Evolutionary conservation across 2,113 vertebrate species (phyloP), one percentile per base, ranked within the genome.

Genomic region (Heteronetta atricapilla): DNA sequence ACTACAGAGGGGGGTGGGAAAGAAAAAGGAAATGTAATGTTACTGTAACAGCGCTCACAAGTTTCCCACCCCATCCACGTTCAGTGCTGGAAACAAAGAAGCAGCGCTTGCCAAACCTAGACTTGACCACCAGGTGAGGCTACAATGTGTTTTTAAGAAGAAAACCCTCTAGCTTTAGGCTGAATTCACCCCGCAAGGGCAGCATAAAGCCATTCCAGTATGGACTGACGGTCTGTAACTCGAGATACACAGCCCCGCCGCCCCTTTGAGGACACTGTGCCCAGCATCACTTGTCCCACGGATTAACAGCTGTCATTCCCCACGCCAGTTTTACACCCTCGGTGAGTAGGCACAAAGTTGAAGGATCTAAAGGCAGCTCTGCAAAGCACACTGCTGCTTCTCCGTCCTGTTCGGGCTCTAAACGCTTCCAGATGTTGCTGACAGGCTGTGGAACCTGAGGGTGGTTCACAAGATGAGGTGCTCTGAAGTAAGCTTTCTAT

Each of bases 1-100:
- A 97, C 99, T 99, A 91, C 5, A 74, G 18, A 36, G 33, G 64
- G 79, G 26, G 1, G 0, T 19, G 34, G 40, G 5, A 11, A 78
- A 22, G 42, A 74, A 2, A 3, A 10, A 15, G 80, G 33, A 18
- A 75, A 44, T 23, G 25, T 78, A 91, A 3, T 4, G 14, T 36
- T 31, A 4, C 20, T 11, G 20, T 11, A 52, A 44, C 29, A 9
- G 11, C 15, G 33, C n/a, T 67, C 46, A 26, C 50, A 55, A 10
- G 53, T 36, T 21, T 10, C 81, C 9, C 5, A 76, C 44, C 69
- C 20, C 25, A 2, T 58, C 68, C 78, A 5, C 7, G 20, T 52
- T 66, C 21, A 14, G 2, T 7, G 29, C 0, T 34, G 13, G 74
- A 53, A 82, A 83, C 12, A n/a, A 34, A 70, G 69, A 34, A 52